phyloP scores from a whole-genome alignment of 2,113 vertebrate species.

The Prionailurus viverrinus region DNA sequence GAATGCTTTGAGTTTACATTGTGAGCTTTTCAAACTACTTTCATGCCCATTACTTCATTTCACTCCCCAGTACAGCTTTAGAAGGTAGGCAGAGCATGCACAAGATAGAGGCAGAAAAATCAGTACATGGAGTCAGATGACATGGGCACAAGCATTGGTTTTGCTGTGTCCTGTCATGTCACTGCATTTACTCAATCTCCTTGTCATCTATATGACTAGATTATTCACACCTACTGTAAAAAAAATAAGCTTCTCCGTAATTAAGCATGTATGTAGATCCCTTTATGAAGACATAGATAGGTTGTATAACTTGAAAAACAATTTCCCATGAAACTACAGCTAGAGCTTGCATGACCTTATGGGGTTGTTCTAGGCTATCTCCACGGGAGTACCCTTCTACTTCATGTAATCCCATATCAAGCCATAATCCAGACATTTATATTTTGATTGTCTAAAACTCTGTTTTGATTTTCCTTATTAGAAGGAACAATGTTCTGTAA shows the following conservation, averaged over 20 bases:
- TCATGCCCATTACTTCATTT: background rate
- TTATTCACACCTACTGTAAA: background rate
- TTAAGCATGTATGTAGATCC: background rate
- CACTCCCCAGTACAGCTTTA: background rate
- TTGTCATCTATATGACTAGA: background rate
- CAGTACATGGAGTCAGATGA: background rate
- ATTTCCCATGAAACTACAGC: background rate
- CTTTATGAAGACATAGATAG: background rate
- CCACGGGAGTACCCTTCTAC: background rate
- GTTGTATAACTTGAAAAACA: background rate
- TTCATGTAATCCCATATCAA: background rate
- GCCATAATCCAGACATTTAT: background rate
- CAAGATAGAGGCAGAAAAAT: fast-evolving
- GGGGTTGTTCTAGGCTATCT: background rate
- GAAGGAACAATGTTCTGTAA: background rate
- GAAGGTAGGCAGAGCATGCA: background rate
- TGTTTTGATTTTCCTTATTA: background rate
- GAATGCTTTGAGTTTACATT: background rate
- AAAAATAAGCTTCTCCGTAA: background rate
- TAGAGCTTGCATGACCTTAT: background rate
- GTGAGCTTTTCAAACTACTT: background rate
- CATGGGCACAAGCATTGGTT: background rate
- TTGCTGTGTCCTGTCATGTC: background rate
- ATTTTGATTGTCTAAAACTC: background rate
- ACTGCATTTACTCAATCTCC: background rate